These are phyloP conservation scores for Diorhabda sublineata DNA, from an alignment of 1,140 invertebrate genomes.

Conservation along the genomic window DNA sequence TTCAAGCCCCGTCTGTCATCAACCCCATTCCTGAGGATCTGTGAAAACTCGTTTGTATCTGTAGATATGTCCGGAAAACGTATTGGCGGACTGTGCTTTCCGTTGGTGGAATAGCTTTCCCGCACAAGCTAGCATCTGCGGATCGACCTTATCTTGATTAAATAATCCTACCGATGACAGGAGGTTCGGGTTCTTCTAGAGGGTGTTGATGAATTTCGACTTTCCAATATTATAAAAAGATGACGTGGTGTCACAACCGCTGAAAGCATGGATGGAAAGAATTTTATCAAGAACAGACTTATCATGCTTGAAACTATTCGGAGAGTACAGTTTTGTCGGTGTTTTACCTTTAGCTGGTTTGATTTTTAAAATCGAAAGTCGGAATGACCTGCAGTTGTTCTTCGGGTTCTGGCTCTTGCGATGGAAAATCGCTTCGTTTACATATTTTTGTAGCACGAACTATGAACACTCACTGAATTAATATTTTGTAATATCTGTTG, in stretches of 20 bases:
- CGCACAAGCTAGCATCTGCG: slow-evolving; percentile 2
- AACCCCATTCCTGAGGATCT: neutral
- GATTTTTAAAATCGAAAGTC: neutral
- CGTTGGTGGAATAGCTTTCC: slow-evolving; percentile 1
- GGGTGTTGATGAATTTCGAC: slow-evolving; percentile 4
- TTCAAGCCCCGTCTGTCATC: neutral
- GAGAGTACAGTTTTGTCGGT: neutral
- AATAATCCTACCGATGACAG: neutral
- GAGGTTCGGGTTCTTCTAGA: neutral
- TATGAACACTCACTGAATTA: too few species aligned
- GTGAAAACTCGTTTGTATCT: too few species aligned
- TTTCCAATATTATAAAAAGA: slow-evolving; percentile 5
- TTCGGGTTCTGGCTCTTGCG: too few species aligned
- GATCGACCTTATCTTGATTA: neutral
- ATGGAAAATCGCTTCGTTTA: too few species aligned
- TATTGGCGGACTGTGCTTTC: neutral
- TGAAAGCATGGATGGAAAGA: neutral
- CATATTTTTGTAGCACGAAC: too few species aligned
- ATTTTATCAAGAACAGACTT: slow-evolving; percentile 1
- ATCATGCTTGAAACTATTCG: slow-evolving; percentile 3
- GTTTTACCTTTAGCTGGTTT: slow-evolving; percentile 5
- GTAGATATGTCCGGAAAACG: too few species aligned
- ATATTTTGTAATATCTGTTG: too few species aligned
- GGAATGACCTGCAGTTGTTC: too few species aligned
- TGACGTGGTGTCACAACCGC: neutral